Percentiles rank a stretch among this genome's conserved stretches.
Evolutionary conservation across 2,888 invertebrate species (phyloP).

Genomic region (Ophonus ardosiacus): DNA sequence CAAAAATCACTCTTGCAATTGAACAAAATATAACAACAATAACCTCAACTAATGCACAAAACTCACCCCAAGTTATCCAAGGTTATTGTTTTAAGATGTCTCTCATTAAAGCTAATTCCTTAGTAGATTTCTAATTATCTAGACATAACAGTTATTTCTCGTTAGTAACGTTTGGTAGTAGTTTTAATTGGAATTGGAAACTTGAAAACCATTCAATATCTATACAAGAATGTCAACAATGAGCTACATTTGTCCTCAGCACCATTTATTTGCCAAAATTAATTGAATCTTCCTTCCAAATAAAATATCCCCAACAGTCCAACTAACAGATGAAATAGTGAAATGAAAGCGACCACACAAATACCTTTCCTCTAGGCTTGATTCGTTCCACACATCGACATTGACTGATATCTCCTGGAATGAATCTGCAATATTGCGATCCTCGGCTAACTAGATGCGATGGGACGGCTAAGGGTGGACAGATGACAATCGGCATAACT

Average conservation of each 20-base stretch:
- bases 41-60: no score
- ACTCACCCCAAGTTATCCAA: no score
- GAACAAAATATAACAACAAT: no score
- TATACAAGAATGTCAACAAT: not conserved
- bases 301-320: not conserved
- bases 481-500: slow-evolving; percentile 68
- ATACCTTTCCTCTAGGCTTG: not conserved
- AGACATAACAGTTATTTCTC: not conserved
- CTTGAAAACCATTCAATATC: not conserved
- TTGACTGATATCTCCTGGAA: slow-evolving; percentile 18
- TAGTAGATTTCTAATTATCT: not conserved
- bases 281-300: slow-evolving; percentile 1
- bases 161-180: not conserved
- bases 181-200: not conserved
- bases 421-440: slow-evolving; percentile 57
- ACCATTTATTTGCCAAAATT: not conserved
- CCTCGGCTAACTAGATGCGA: not conserved
- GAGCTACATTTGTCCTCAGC: not conserved
- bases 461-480: slow-evolving; percentile 60
- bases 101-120: no score
- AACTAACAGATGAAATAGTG: not conserved
- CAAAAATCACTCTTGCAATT: no score
- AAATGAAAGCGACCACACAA: not conserved
- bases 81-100: no score
- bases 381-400: slow-evolving; percentile 21